A percentile compares a stretch with the other conserved stretches of the same genome.
phyloP scores from a whole-genome alignment of 1,140 invertebrate genomes.

The Arion vulgaris region DNA sequence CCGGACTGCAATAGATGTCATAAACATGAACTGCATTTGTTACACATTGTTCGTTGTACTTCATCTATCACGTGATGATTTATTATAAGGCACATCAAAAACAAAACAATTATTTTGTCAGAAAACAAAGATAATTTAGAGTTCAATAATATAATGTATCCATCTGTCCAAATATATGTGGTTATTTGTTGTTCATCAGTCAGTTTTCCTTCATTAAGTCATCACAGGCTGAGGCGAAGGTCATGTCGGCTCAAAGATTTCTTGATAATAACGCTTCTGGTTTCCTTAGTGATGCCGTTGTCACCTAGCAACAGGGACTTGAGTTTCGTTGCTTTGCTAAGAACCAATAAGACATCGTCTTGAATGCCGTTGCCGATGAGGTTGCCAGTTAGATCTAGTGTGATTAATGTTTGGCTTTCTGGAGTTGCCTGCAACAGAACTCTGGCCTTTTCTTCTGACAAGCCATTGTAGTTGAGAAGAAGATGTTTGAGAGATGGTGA shows the following conservation, averaged over 20 bases:
- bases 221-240: slow-evolving; percentile 46
- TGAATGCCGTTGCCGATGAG: slow-evolving; percentile 41
- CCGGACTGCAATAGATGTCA: too few species aligned
- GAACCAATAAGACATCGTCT: slow-evolving; percentile 38
- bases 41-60: too few species aligned
- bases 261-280: slow-evolving; percentile 40
- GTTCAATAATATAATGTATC: too few species aligned
- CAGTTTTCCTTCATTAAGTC: not conserved
- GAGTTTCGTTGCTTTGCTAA: slow-evolving; percentile 15
- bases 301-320: slow-evolving; percentile 41
- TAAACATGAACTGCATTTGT: too few species aligned
- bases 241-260: slow-evolving; percentile 32
- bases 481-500: slow-evolving; percentile 35
- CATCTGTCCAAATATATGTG: too few species aligned
- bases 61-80: too few species aligned
- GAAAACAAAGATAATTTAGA: too few species aligned
- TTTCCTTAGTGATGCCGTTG: slow-evolving; percentile 41
- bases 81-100: too few species aligned
- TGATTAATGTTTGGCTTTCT: slow-evolving; percentile 22
- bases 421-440: slow-evolving; percentile 34
- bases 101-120: too few species aligned
- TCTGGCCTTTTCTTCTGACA: slow-evolving; percentile 40
- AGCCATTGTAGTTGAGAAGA: slow-evolving; percentile 44
- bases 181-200: too few species aligned
- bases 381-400: slow-evolving; percentile 51